Evolutionary conservation across 53 echinoderm and acorn worm genomes (phyloP).

Genomic region (Astropecten irregularis): DNA sequence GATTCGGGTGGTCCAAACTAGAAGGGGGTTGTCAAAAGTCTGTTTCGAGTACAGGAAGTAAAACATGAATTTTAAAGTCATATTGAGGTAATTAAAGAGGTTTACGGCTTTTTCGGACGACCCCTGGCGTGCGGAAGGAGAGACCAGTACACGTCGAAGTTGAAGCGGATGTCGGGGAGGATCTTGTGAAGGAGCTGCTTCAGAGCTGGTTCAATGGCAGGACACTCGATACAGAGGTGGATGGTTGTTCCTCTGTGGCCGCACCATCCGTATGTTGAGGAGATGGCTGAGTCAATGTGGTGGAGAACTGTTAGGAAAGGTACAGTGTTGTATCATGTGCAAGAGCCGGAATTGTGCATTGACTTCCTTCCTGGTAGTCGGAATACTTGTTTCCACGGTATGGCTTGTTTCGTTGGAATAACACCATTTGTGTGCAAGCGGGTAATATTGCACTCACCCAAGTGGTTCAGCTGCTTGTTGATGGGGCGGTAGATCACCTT

Average conservation of each 20-base stretch:
- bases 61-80: background rate
- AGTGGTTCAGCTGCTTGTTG: background rate
- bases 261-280: slow-evolving; percentile 12
- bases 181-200: background rate
- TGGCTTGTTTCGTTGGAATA: background rate
- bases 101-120: background rate
- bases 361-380: background rate
- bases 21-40: background rate
- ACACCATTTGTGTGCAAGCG: background rate
- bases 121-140: slow-evolving; percentile 11
- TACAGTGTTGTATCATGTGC: too few relatives aligned
- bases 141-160: slow-evolving; percentile 19
- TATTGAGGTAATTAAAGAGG: background rate
- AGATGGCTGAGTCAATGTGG: background rate
- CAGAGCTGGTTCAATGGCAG: background rate
- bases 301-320: too few relatives aligned
- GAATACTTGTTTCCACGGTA: background rate
- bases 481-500: too few relatives aligned
- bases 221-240: slow-evolving; percentile 13
- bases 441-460: background rate
- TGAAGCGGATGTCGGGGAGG: background rate
- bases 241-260: slow-evolving; percentile 7
- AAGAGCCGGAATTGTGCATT: too few relatives aligned
- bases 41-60: background rate
- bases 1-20: too few relatives aligned